These are phyloP conservation scores for Thysanoteuthis rhombus DNA, from an alignment of 2,888 invertebrate genomes.

Conservation along the genomic window DNA sequence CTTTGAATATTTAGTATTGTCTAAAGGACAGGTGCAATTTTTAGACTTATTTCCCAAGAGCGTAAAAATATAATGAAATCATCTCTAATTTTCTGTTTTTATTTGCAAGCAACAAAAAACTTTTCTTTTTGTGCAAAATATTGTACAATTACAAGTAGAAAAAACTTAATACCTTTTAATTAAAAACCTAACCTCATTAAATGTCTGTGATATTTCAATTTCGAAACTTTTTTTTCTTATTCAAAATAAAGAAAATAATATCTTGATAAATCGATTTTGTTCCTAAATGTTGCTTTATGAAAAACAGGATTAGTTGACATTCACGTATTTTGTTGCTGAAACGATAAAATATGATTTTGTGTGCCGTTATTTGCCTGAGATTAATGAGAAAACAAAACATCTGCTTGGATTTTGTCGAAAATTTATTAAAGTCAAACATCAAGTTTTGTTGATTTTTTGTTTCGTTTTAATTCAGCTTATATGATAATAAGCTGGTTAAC, in stretches of 20 bases:
- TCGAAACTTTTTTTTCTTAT: background rate
- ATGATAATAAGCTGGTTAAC: background rate
- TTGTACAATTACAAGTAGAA: background rate
- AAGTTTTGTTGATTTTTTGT: background rate
- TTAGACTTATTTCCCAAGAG: background rate
- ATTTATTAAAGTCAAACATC: background rate
- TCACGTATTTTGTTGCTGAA: background rate
- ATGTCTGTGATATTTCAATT: background rate
- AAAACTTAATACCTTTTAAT: background rate
- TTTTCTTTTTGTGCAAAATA: background rate
- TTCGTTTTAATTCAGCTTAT: background rate
- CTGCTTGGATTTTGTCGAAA: background rate
- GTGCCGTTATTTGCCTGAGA: background rate
- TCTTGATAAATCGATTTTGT: background rate
- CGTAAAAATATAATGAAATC: background rate
- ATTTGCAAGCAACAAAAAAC: background rate
- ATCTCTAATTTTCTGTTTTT: background rate
- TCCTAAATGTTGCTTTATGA: background rate
- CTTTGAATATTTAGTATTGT: background rate
- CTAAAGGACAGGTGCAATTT: background rate
- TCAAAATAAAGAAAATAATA: background rate
- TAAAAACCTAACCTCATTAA: background rate
- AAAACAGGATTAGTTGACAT: background rate
- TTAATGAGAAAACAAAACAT: constrained; percentile 12
- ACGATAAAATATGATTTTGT: background rate